Evolutionary conservation across 1,140 invertebrate genomes (phyloP).

Genomic region (Diuraphis noxia): DNA sequence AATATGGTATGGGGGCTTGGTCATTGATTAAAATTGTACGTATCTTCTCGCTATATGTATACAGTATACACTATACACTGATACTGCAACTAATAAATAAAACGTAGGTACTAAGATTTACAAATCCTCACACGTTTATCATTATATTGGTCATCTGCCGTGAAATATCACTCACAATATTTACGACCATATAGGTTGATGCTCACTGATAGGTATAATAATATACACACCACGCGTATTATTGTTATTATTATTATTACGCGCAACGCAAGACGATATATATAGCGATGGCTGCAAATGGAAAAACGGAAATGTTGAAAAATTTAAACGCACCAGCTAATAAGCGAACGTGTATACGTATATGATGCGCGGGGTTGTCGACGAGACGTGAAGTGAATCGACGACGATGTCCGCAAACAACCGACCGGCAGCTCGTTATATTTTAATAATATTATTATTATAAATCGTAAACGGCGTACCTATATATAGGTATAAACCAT

Average conservation of each 20-base stretch:
- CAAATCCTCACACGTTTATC: not conserved
- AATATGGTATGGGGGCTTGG: too few relatives aligned
- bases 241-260: too few relatives aligned
- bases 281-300: not conserved
- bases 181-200: not conserved
- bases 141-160: not conserved
- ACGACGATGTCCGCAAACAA: not conserved
- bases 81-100: not conserved
- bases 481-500: not conserved
- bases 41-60: too few relatives aligned
- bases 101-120: not conserved
- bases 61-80: too few relatives aligned
- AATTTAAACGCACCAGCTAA: too few relatives aligned
- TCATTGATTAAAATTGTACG: not conserved
- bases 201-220: not conserved
- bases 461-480: not conserved
- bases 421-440: not conserved
- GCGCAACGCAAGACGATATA: not conserved
- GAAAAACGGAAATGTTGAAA: not conserved
- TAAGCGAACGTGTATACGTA: not conserved
- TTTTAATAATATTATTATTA: slow-evolving; percentile 1
- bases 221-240: not conserved
- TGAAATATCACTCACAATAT: not conserved
- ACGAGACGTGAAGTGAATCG: not conserved
- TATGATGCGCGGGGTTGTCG: not conserved